phyloP scores from a whole-genome alignment of 2,888 invertebrate genomes.

The Monoplex corrugatus region DNA sequence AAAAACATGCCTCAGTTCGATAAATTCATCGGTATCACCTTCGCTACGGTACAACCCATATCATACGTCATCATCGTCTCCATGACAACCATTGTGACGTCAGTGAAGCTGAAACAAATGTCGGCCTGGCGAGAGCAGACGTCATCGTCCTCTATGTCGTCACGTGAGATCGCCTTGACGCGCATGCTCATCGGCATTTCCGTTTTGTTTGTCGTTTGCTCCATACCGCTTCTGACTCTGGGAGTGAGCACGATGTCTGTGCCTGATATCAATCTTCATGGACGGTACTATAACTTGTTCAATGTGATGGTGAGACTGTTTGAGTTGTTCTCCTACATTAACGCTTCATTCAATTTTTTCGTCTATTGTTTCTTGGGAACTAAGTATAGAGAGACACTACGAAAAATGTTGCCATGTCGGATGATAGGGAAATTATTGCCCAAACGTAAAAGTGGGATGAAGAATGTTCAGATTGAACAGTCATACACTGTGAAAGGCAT shows the following conservation, averaged over 20 bases:
- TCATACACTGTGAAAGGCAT: too few relatives aligned
- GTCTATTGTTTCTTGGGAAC: slow-evolving; percentile 34
- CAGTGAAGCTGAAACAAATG: background rate
- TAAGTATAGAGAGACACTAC: too few relatives aligned
- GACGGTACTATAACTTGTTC: slow-evolving; percentile 7
- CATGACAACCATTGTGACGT: slow-evolving; percentile 12
- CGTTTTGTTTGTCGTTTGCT: slow-evolving; percentile 13
- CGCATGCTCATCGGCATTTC: slow-evolving; percentile 19
- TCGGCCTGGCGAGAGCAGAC: background rate
- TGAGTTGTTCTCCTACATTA: slow-evolving; percentile 9
- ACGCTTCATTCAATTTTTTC: slow-evolving; percentile 32
- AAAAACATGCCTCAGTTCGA: too few relatives aligned
- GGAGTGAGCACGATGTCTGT: background rate
- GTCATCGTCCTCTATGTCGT: background rate
- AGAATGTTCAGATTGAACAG: too few relatives aligned
- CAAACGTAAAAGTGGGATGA: too few relatives aligned
- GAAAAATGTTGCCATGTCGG: too few relatives aligned
- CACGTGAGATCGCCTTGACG: background rate
- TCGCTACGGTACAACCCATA: too few relatives aligned
- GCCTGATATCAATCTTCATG: slow-evolving; percentile 4
- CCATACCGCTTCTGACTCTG: background rate
- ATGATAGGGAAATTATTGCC: too few relatives aligned
- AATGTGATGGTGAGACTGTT: background rate
- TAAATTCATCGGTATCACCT: too few relatives aligned
- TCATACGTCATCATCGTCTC: background rate